phyloP scores from a whole-genome alignment of 1,140 invertebrate species.

The Papilio helenus region DNA sequence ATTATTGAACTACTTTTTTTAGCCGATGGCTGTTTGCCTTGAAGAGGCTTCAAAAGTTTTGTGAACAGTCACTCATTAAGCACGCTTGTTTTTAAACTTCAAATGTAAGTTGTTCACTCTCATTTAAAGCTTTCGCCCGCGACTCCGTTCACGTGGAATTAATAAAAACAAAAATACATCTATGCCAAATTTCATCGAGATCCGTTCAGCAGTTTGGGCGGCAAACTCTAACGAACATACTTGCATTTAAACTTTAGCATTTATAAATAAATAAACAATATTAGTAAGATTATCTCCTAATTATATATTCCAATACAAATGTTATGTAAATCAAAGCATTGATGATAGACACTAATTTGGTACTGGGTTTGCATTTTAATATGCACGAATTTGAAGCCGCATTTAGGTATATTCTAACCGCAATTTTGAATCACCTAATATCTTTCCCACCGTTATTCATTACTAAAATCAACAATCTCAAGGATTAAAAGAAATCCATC shows the following conservation, averaged over 20 bases:
- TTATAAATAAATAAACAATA: no score
- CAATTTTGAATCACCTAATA: neutral
- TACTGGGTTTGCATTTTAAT: neutral
- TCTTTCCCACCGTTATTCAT: neutral
- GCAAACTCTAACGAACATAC: no score
- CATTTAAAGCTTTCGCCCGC: no score
- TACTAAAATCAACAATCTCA: neutral
- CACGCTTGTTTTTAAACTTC: neutral
- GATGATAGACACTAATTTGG: neutral
- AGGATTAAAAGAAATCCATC: no score
- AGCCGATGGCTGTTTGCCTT: neutral
- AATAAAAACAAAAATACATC: no score
- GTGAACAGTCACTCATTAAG: neutral
- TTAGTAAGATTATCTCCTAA: no score
- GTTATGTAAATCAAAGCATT: no score
- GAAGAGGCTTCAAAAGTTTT: neutral
- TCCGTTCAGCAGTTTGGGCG: no score
- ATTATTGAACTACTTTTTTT: neutral
- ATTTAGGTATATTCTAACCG: slow-evolving; percentile 1
- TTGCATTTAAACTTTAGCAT: no score
- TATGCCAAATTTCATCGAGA: no score
- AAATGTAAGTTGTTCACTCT: neutral
- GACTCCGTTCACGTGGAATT: no score
- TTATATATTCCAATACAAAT: no score
- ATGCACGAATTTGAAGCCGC: neutral